Percentiles rank a stretch among this genome's conserved stretches.
phyloP scores from a whole-genome alignment of 2,888 invertebrate genomes.

The Drosophila aldrichi region DNA sequence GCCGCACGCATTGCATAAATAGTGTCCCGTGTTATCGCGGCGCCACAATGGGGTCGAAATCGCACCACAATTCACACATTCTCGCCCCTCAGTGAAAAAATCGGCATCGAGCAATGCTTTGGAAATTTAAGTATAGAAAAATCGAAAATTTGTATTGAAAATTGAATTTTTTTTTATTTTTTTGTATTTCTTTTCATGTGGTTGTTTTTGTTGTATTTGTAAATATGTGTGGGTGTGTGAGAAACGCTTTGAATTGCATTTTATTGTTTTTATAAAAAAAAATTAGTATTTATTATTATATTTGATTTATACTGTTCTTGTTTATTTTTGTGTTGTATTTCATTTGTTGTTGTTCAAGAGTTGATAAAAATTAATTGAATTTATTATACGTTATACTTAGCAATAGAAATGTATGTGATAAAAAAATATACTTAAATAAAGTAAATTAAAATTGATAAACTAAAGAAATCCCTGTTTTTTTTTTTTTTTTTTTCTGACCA shows the following conservation, averaged over 20 bases:
- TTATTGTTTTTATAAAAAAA: conserved; percentile 18
- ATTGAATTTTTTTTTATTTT: conserved; percentile 5
- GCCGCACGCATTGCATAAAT: conserved; percentile 99
- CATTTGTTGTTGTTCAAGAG: conserved; percentile 50
- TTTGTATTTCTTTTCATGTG: conserved; percentile 23
- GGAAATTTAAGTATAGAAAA: conserved; percentile 45
- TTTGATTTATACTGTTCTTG: conserved; percentile 28
- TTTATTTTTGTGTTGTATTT: conserved; percentile 42
- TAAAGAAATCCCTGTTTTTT: neutral
- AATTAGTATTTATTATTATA: conserved; percentile 14
- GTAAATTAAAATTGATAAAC: neutral
- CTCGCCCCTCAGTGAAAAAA: conserved; percentile 92
- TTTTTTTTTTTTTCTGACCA: neutral
- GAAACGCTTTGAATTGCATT: conserved; percentile 42
- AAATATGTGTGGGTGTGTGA: conserved; percentile 47
- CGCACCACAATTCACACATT: conserved; percentile 99
- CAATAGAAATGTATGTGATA: conserved; percentile 40
- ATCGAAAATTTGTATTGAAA: conserved; percentile 40
- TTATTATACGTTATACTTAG: conserved; percentile 81
- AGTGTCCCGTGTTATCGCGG: conserved; percentile 99
- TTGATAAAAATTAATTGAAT: conserved; percentile 84
- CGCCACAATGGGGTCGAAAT: conserved; percentile 99
- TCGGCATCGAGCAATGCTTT: conserved; percentile 86
- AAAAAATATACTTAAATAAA: conserved; percentile 16
- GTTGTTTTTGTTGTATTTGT: conserved; percentile 16